These are phyloP conservation scores for Narcine bancroftii DNA, from an alignment of 2,113 vertebrate genomes.

Conservation along the genomic window DNA sequence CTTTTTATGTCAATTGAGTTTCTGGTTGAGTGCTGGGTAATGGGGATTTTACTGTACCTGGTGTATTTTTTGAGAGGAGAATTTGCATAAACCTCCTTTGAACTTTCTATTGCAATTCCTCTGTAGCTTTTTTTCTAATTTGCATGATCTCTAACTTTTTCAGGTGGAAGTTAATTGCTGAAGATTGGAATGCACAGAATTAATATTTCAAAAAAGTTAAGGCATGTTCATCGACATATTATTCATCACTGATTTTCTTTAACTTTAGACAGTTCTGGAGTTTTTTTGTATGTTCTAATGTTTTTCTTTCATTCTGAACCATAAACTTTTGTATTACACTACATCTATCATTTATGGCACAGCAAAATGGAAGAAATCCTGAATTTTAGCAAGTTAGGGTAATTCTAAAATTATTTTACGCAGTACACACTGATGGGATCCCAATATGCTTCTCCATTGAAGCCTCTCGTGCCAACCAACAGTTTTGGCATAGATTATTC, in stretches of 20 bases:
- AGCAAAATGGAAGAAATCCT: not conserved
- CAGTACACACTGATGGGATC: not conserved
- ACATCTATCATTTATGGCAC: not conserved
- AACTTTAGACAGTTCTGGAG: not conserved
- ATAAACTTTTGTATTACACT: not conserved
- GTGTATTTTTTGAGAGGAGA: not conserved
- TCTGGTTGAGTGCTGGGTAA: not conserved
- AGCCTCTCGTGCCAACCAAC: not conserved
- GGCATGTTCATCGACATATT: not conserved
- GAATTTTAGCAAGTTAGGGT: not conserved
- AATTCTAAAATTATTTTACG: not conserved
- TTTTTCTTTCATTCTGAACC: not conserved
- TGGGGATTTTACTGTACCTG: too few species aligned
- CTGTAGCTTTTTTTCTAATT: not conserved
- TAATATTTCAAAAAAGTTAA: not conserved
- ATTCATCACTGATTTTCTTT: not conserved
- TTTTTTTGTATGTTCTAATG: not conserved
- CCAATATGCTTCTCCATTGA: not conserved
- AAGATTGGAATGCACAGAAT: not conserved
- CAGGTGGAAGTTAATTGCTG: not conserved
- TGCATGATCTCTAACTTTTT: not conserved
- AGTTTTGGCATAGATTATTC: not conserved
- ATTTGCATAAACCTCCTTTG: not conserved
- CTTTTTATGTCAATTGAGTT: not conserved
- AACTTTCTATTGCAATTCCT: not conserved